Evolutionary conservation across 2,888 invertebrate species (phyloP).

Genomic region (Muscina levida): DNA sequence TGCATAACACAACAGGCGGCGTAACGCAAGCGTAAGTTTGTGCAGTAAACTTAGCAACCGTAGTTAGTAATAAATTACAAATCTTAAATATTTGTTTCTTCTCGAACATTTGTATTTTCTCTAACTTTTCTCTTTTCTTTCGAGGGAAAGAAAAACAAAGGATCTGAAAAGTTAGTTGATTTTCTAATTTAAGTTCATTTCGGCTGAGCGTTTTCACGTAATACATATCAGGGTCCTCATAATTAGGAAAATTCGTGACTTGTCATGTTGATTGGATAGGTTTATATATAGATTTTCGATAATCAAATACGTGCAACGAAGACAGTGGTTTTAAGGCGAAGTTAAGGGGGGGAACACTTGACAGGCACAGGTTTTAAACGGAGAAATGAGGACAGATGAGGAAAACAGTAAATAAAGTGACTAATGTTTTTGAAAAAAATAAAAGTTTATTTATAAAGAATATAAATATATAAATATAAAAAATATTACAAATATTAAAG

Average conservation of each 20-base stretch:
- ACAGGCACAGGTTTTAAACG: too few species aligned
- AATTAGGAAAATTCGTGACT: background rate
- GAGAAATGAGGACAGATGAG: too few species aligned
- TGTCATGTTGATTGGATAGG: background rate
- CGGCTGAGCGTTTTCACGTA: background rate
- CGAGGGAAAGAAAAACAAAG: background rate
- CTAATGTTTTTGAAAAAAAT: too few species aligned
- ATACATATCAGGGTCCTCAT: too few species aligned
- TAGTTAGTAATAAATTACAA: too few species aligned
- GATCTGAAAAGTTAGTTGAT: background rate
- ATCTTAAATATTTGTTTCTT: too few species aligned
- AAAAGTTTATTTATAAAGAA: too few species aligned
- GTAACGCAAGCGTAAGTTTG: background rate
- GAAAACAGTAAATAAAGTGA: too few species aligned
- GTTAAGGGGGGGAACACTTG: too few species aligned
- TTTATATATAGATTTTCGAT: background rate
- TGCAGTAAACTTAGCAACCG: too few species aligned
- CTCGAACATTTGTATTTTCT: background rate
- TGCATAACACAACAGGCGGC: constrained; percentile 2
- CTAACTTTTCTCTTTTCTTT: background rate
- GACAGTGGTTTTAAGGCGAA: constrained; percentile 4
- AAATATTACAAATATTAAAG: too few species aligned
- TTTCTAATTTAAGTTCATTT: background rate
- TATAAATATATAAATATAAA: too few species aligned
- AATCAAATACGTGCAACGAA: background rate